Base-by-base conservation (phyloP, 2,797 vertebrate species). In the Eupleurogrammus muticus region DNA sequence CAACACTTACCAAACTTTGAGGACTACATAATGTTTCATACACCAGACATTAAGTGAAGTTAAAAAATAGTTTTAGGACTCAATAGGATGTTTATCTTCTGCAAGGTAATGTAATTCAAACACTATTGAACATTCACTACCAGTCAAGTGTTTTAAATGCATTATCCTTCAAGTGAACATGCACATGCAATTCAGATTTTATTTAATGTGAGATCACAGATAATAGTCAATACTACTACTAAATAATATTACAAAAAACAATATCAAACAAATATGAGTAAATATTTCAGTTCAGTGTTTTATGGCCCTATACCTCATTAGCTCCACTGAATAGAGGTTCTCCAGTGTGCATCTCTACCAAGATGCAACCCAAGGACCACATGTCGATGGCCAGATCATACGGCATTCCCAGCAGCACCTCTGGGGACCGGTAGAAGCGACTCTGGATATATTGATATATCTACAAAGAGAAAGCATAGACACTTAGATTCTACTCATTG, bases 341-440 rank as follows among this genome's bases (percentile, higher is more conserved):
- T 79, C 97, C 97, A 2, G 97, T 97, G 89, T 98, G 97, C 97
- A 98, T 98, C 91, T 98, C 97, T 82, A 98, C 97, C 83, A 98
- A 94, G 85, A 98, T 98, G 89, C 96, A 98, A 89, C 97, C 97
- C 73, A 98, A 90, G 79, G 96, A 97, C 97, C 97, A 98, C 97
- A 98, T 98, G 90, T 98, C 97, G 46, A 98, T 98, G 84, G 97
- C 96, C 93, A 98, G 92, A 87, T 98, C 97, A 16, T 98, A 98
- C 80, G 97, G 96, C 87, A 97, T 97, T 83, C 97, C 97, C 83
- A 98, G 94, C 81, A 98, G 93, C 88, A 98, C 97, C 91, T 98
- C 97, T 10, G 97, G 97, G 3, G 96, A 97, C 70, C 96, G 96
- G 90, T 97, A 97, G 92, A 97, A 97, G 79, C 97, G 95, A 92